Base-by-base conservation (phyloP, 2,797 vertebrate species). In the Silurus lanzhouensis region DNA sequence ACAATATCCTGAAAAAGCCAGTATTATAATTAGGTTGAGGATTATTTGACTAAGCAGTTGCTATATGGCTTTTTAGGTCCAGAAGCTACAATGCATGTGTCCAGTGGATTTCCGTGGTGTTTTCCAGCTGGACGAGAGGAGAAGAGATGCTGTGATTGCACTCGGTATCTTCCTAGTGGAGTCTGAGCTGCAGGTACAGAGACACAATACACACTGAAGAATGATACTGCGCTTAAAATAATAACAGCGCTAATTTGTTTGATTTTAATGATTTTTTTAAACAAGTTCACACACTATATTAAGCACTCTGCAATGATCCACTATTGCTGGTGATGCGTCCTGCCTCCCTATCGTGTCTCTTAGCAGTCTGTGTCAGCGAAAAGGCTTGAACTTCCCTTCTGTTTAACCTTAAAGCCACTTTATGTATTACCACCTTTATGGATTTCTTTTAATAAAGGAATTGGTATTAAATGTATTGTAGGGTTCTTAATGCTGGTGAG, bases 61-160 rank as follows among this genome's bases (percentile, higher is more conserved):
- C 22, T 72, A 6, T 15, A 6, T 77, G 10, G 1, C 38, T 14
- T 17, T 80, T 81, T 7, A 99, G 98, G 97, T 99, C 48, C 97
- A 98, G 86, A 99, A 99, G 90, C 93, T 99, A 22, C 96, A 98
- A 84, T 99, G 98, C 92, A 99, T 99, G 98, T 99, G 97, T 83
- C 98, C 98, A 0, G 96, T 98, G 89, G 97, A 99, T 93, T 96
- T 97, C 90, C 96, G 98, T 79, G 98, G 98, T 4, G 95, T 97
- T 85, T 99, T 97, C 92, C 98, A 99, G 91, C 92, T 99, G 89
- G 98, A 99, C 71, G 97, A 99, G 91, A 95, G 98, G 81, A 96
- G 98, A 88, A 96, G 98, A 90, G 97, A 98, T 89, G 98, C 98
- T 0, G 98, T 99, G 77, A 97, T 99, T 19, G 98, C 97, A 0